Conservation (phyloP, 2,888 invertebrate genomes). For the Acleris cristana region DNA sequence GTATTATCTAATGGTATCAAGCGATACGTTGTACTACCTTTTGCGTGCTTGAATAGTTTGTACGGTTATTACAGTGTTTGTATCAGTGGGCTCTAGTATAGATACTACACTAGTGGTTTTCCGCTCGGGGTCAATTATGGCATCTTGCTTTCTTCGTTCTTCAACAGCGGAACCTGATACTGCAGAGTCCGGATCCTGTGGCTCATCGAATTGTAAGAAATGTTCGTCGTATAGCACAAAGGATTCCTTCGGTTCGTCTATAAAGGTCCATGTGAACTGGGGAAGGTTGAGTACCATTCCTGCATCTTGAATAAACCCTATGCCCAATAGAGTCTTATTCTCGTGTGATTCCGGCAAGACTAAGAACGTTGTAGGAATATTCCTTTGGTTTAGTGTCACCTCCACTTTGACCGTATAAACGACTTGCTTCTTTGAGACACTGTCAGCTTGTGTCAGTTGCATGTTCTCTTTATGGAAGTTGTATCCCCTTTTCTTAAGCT, state of each 20-base stretch:
- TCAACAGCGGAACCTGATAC: too few species aligned
- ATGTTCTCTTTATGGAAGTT: not conserved
- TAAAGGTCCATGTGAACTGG: slow-evolving; percentile 29
- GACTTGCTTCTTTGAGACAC: slow-evolving; percentile 11
- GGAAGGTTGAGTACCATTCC: slow-evolving; percentile 38
- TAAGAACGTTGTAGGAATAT: slow-evolving; percentile 38
- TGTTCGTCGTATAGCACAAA: slow-evolving; percentile 35
- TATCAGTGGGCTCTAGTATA: too few species aligned
- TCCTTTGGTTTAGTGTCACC: slow-evolving; percentile 3
- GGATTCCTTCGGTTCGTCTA: slow-evolving; percentile 41
- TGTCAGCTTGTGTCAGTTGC: slow-evolving; percentile 21
- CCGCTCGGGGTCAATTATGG: too few species aligned
- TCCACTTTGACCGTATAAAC: slow-evolving; percentile 2
- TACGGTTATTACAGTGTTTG: too few species aligned
- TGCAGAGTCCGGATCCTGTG: too few species aligned
- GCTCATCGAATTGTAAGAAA: not conserved
- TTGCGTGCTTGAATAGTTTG: too few species aligned
- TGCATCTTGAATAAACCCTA: slow-evolving; percentile 40
- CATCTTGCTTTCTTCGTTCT: too few species aligned
- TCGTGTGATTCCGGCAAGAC: slow-evolving; percentile 37
- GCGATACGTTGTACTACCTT: too few species aligned
- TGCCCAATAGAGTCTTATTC: slow-evolving; percentile 39
- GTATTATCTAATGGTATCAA: too few species aligned
- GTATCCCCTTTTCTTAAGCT: slow-evolving; percentile 12
- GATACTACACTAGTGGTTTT: too few species aligned